Base-by-base conservation (phyloP, 1,140 invertebrate genomes). In the Brachionus manjavacas region DNA sequence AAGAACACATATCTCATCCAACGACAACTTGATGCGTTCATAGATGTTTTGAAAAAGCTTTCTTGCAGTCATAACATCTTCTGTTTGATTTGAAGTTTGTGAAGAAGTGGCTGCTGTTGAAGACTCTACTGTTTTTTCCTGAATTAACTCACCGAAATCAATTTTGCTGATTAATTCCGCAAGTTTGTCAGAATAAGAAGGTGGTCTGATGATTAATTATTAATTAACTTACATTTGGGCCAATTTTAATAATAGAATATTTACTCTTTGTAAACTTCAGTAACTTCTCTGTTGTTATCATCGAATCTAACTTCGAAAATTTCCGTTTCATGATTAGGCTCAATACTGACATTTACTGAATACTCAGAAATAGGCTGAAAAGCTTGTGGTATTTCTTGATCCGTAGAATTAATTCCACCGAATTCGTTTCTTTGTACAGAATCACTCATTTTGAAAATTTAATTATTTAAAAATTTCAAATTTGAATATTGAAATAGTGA, bases 211-310 rank as follows among this genome's bases (percentile, higher is more conserved):
- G 23, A 80, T 28, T 55, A 12, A 66, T 28, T 20, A 28, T 4
- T 31, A n/a, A n/a, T 55, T 52, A 28, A 28, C 1, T 55, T 25
- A n/a, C n/a, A n/a, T n/a, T 35, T 6, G 1, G 31, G 31, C 31
- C 0, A n/a, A 23, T 11, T 39, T 79, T 52, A 52, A 23, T 16
- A 4, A 31, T n/a, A 78, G 3, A 28, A 25, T 49, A 46, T 43
- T 80, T 68, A 81, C 79, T 81, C 79, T 81, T 81, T 81, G 11
- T 64, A 81, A 46, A 81, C 41, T 64, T 81, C 79, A 41, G 68
- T 72, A 4, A 72, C 68, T 72, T 72, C 68, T 72, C 68, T 39
- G n/a, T 16, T 20, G 12, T 64, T 41, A 20, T 46, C 79, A 68
- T 81, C 52, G 11, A 64, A 68, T 81, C 60, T 41, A 12, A 81